Evolutionary conservation across 1,140 invertebrate species (phyloP).

Genomic region (Episyrphus balteatus): DNA sequence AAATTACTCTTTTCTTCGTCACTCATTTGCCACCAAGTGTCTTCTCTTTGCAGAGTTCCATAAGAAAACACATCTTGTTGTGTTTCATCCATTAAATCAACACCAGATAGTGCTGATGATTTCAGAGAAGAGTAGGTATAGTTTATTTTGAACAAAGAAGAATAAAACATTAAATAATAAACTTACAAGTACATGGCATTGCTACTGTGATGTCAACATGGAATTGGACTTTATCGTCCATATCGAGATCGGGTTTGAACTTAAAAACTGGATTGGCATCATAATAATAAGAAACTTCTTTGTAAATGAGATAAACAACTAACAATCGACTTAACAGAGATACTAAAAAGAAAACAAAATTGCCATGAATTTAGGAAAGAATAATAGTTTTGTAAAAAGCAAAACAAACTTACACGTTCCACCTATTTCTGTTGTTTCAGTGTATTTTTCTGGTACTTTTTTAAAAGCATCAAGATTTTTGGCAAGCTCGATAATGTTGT

Average conservation of each 20-base stretch:
- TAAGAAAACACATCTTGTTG: slow-evolving; percentile 79
- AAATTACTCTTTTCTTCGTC: slow-evolving; percentile 66
- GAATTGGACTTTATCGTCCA: slow-evolving; percentile 79
- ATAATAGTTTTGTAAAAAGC: not conserved
- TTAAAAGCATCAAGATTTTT: slow-evolving; percentile 83
- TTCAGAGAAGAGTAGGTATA: slow-evolving; percentile 4
- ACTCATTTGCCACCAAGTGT: slow-evolving; percentile 80
- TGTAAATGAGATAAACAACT: slow-evolving; percentile 67
- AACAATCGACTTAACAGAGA: slow-evolving; percentile 68
- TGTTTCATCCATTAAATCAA: slow-evolving; percentile 88
- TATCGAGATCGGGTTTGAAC: slow-evolving; percentile 81
- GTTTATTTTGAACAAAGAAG: slow-evolving; percentile 1
- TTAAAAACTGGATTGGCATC: slow-evolving; percentile 73
- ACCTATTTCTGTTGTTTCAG: slow-evolving; percentile 69
- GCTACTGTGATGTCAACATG: slow-evolving; percentile 92
- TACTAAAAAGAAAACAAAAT: slow-evolving; percentile 41
- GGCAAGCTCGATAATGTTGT: slow-evolving; percentile 55
- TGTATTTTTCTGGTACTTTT: slow-evolving; percentile 76
- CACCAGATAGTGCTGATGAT: slow-evolving; percentile 59
- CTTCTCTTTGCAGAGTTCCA: slow-evolving; percentile 71
- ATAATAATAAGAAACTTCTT: slow-evolving; percentile 80
- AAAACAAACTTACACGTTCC: slow-evolving; percentile 54
- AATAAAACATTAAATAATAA: no score
- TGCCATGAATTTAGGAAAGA: not conserved
- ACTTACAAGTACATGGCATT: slow-evolving; percentile 73